These are phyloP conservation scores for Noctua fimbriata DNA, from an alignment of 2,888 invertebrate genomes.

Conservation along the genomic window DNA sequence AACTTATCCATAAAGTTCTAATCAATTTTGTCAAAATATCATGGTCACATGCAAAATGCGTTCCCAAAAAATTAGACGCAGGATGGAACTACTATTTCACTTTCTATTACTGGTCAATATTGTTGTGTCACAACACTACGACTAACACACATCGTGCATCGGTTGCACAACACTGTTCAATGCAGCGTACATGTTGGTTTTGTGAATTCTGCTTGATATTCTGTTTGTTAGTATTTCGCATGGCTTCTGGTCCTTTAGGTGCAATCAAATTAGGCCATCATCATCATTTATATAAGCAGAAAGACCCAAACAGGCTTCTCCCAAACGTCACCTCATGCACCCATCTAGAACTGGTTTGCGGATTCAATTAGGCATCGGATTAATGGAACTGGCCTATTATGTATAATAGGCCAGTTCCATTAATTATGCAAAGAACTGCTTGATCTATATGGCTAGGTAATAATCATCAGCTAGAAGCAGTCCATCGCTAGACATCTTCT, in stretches of 20 bases:
- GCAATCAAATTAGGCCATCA: neutral
- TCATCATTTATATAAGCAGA: neutral
- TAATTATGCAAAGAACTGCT: neutral
- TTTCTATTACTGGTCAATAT: constrained; percentile 1
- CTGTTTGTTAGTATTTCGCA: neutral
- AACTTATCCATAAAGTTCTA: neutral
- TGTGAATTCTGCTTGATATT: constrained; percentile 30
- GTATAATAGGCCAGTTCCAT: neutral
- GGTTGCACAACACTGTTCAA: constrained; percentile 37
- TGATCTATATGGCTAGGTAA: neutral
- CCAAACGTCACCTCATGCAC: neutral
- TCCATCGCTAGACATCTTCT: neutral
- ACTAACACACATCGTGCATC: neutral
- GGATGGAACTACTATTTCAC: neutral
- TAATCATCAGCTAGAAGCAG: too few relatives aligned
- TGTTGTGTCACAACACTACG: constrained; percentile 21
- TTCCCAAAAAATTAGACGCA: neutral
- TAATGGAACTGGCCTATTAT: too few relatives aligned
- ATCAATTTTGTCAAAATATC: too few relatives aligned
- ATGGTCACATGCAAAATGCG: neutral
- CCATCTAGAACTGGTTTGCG: neutral
- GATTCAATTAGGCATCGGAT: neutral
- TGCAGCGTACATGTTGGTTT: constrained; percentile 39
- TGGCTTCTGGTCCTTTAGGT: neutral
- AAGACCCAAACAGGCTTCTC: neutral